These are phyloP conservation scores for Styela clava DNA, from an alignment of 23 tunicate species.

Conservation along the genomic window DNA sequence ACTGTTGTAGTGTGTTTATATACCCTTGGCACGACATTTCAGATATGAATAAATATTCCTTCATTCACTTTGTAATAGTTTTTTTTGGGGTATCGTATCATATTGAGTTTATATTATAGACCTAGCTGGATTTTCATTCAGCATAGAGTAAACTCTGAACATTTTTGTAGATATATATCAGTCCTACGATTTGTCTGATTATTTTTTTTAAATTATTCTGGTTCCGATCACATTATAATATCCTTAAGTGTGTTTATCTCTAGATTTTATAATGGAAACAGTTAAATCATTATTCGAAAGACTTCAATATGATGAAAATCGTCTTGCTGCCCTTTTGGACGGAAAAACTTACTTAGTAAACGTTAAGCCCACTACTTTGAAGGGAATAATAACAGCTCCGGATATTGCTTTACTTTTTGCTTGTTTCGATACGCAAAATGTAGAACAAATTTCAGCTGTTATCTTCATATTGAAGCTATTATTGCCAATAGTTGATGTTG, in stretches of 20 bases:
- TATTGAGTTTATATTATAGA: too few species aligned
- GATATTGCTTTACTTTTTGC: slow-evolving; percentile 30
- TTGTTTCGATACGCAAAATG: slow-evolving; percentile 43
- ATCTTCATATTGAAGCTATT: slow-evolving; percentile 45
- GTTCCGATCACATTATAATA: too few species aligned
- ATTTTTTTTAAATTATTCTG: too few species aligned
- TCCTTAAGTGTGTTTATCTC: too few species aligned
- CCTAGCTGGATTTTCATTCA: too few species aligned
- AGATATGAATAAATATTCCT: neutral
- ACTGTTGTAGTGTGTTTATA: neutral
- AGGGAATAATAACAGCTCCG: neutral
- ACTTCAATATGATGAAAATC: slow-evolving; percentile 14
- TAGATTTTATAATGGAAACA: slow-evolving; percentile 28
- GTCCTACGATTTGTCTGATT: too few species aligned
- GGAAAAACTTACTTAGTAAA: slow-evolving; percentile 27
- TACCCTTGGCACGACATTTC: neutral
- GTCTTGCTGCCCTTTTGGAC: slow-evolving; percentile 13
- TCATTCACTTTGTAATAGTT: too few species aligned
- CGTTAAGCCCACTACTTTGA: slow-evolving; percentile 1
- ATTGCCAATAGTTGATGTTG: slow-evolving; percentile 60
- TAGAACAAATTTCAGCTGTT: slow-evolving; percentile 56
- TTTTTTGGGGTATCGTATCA: too few species aligned
- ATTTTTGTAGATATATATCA: too few species aligned
- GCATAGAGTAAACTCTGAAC: too few species aligned
- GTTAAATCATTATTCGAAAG: slow-evolving; percentile 15